Evolutionary conservation across 2,113 vertebrate genomes (phyloP).

Genomic region (human (Homo sapiens)): DNA sequence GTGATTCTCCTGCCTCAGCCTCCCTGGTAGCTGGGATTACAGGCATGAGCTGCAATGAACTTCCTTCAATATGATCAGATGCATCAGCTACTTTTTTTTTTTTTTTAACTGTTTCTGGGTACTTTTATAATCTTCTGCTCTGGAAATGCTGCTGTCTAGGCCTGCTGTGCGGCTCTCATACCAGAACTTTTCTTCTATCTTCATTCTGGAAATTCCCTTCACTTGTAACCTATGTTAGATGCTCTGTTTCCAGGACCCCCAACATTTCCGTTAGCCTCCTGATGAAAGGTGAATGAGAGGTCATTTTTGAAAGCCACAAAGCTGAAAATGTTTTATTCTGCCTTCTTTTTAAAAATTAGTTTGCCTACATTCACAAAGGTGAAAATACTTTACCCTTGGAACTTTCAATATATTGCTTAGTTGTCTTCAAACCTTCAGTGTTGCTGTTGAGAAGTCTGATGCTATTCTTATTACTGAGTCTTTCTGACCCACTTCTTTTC

Average conservation of each 20-base stretch:
- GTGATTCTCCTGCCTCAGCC: no score
- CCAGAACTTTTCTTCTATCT: background rate
- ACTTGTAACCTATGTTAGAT: background rate
- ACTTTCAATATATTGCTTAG: background rate
- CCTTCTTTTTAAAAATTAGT: background rate
- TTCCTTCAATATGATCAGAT: background rate
- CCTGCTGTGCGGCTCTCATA: background rate
- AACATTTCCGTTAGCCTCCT: background rate
- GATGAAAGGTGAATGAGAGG: background rate
- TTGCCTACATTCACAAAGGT: background rate
- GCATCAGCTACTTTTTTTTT: background rate
- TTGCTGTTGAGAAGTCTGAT: conserved; percentile 6
- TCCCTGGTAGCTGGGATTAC: no score
- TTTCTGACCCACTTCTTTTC: background rate
- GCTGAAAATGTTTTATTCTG: background rate
- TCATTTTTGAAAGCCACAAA: background rate
- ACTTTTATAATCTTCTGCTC: background rate
- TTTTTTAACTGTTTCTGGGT: background rate
- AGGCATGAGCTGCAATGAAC: background rate
- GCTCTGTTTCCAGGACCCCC: background rate
- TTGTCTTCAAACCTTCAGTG: background rate
- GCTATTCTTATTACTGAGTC: background rate
- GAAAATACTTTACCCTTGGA: conserved; percentile 6
- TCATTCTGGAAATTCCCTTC: background rate
- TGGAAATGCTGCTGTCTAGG: background rate